Base-by-base conservation (phyloP, 2,888 invertebrate genomes). In the Drosophila quasianomalipes region DNA sequence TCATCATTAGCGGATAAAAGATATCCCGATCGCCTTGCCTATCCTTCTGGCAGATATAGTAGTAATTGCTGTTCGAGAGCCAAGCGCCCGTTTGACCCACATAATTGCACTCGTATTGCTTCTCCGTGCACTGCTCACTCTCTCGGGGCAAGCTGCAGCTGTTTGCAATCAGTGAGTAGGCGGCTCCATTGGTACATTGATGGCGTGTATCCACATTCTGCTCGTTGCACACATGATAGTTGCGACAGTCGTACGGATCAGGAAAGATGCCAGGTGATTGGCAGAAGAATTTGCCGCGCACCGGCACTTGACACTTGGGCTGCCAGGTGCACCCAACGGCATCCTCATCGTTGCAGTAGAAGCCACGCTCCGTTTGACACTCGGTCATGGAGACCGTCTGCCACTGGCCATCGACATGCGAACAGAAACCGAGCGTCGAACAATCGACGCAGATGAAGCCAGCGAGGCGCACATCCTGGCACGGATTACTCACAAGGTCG, bases 181-280 rank as follows among this genome's bases (percentile, higher is more conserved):
- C 91, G 1, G 80, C 74, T 5, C 85, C 91, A 33, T 81, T 83
- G 62, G 81, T 76, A 60, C 92, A 92, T 47, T 79, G 79, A 0
- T 69, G 74, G 0, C 84, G 87, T 5, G 79, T 79, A 37, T 86
- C 85, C 58, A 76, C 70, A 26, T 85, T 89, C 7, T 65, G 76
- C 0, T 76, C 74, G 53, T 74, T 83, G 67, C 93, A 93, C 54
- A 89, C 85, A 66, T 93, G 92, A 67, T 92, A 93, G 53, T 79
- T 85, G 67, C 91, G 91, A 54, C 93, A 93, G 51, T 93, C 89
- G 61, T 92, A 92, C 9, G 93, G 93, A 91, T 93, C 92, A 1
- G 93, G 93, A 62, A 84, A 92, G 0, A 81, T 61, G 5, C 92
- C 92, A 0, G 78, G 58, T 49, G 78, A 81, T 65, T 91, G 92